Percentiles rank a stretch among this genome's conserved stretches.
Evolutionary conservation across 2,113 vertebrate genomes (phyloP).

Genomic region (Suricata suricatta): DNA sequence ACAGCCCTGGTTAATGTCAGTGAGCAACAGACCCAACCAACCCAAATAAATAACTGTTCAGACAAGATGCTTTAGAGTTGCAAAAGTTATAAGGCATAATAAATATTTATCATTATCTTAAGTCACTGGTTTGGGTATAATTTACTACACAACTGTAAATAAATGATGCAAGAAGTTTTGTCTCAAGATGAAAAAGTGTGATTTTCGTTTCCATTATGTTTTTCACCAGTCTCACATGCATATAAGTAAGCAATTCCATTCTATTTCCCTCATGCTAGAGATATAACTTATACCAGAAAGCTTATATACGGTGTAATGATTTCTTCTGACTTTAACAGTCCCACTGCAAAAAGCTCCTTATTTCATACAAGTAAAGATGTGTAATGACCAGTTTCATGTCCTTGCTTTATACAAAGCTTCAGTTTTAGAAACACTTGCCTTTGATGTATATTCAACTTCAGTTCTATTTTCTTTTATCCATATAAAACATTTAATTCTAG

Average conservation of each 20-base stretch:
- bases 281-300: not conserved
- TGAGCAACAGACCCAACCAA: not conserved
- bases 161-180: not conserved
- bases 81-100: not conserved
- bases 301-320: not conserved
- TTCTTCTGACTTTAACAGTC: not conserved
- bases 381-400: not conserved
- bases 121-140: not conserved
- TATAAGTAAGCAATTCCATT: not conserved
- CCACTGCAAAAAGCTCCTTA: not conserved
- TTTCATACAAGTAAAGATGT: not conserved
- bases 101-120: not conserved
- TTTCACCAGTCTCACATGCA: not conserved
- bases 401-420: not conserved
- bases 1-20: not conserved
- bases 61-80: not conserved
- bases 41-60: not conserved
- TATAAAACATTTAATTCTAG: not conserved
- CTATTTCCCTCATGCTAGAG: not conserved
- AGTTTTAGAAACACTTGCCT: conserved; percentile 4
- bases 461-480: not conserved
- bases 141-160: not conserved
- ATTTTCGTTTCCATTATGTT: not conserved
- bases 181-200: not conserved
- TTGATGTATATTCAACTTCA: not conserved